Base-by-base conservation (phyloP, 1,140 invertebrate genomes). In the Microplitis mediator region DNA sequence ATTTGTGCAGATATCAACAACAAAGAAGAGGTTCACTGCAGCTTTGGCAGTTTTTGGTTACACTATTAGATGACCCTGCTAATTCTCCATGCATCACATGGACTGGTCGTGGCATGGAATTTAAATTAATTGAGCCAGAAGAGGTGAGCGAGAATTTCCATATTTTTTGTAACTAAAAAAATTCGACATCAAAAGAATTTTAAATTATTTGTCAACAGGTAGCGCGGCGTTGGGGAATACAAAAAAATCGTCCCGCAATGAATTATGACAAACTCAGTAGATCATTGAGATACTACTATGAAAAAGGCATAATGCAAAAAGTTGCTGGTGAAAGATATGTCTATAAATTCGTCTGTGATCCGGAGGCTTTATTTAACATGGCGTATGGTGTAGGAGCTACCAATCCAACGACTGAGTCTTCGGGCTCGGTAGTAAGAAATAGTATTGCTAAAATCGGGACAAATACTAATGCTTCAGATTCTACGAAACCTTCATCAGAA, bases 221-320 rank as follows among this genome's bases (percentile, higher is more conserved):
- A 72, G 93, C 94, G 8, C 88, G 94, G 34, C 88, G 93, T 58
- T 95, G 94, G 94, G 94, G 94, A 0, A 90, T 94, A 1, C 93
- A 95, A 79, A 95, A 95, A 82, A 95, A 98, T 84, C 88, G 96
- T 4, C 96, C 96, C 0, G 96, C 96, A 1, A 98, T 98, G 97
- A 98, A 98, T 87, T 98, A 98, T 82, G 97, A 98, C 84, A 98
- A 98, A 85, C 84, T 98, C 8, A 97, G 95, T 69, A 88, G 97
- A 0, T 98, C 96, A 0, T 88, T 98, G 6, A 90, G 97, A 8
- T 98, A 98, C 80, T 98, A 98, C 80, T 98, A 98, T 83, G 96
- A 98, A 85, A 98, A 98, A 85, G 96, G 96, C 31, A 99, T 99
- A 81, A 98, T 99, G 94, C 96, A 98, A 83, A 99, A 99, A 88